Percentiles rank a stretch among this genome's conserved stretches.
These are phyloP conservation scores for Corydoras sp. DNA, from an alignment of 2,113 vertebrate species.

Conservation along the genomic window DNA sequence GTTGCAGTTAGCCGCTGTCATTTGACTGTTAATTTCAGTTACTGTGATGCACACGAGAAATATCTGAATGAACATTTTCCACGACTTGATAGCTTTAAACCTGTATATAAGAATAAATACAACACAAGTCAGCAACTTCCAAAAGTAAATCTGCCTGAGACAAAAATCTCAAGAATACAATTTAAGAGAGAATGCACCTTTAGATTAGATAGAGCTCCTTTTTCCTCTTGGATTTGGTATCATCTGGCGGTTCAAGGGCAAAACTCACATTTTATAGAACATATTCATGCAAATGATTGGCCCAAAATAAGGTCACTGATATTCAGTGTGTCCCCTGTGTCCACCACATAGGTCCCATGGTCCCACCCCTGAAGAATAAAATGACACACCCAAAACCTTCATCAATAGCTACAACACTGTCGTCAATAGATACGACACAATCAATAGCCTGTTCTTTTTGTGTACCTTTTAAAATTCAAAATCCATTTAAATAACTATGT, in stretches of 20 bases:
- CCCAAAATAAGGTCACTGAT: slow-evolving; percentile 51
- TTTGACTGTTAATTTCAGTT: slow-evolving; percentile 39
- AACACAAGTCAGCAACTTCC: slow-evolving; percentile 16
- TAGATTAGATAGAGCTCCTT: neutral
- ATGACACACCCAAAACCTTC: slow-evolving; percentile 45
- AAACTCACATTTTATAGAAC: slow-evolving; percentile 42
- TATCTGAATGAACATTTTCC: slow-evolving; percentile 43
- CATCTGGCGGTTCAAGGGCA: slow-evolving; percentile 4
- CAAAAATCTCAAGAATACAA: neutral
- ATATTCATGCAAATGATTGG: slow-evolving; percentile 40
- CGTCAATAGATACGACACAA: slow-evolving; percentile 30
- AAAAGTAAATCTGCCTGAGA: neutral
- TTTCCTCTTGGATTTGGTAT: slow-evolving; percentile 9
- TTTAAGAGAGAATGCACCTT: slow-evolving; percentile 35
- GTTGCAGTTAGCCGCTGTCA: slow-evolving; percentile 27
- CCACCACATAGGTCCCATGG: slow-evolving; percentile 35
- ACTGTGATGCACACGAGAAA: slow-evolving; percentile 41
- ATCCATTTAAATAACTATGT: slow-evolving; percentile 36
- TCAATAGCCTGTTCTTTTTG: slow-evolving; percentile 47
- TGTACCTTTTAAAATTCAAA: slow-evolving; percentile 38
- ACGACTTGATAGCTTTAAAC: slow-evolving; percentile 21
- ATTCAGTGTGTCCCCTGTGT: slow-evolving; percentile 39
- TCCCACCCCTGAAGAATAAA: slow-evolving; percentile 45
- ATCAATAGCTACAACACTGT: slow-evolving; percentile 31
- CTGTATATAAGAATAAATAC: slow-evolving; percentile 26